Conservation (phyloP, 2,113 vertebrate species). For the Rhipidura dahli region DNA sequence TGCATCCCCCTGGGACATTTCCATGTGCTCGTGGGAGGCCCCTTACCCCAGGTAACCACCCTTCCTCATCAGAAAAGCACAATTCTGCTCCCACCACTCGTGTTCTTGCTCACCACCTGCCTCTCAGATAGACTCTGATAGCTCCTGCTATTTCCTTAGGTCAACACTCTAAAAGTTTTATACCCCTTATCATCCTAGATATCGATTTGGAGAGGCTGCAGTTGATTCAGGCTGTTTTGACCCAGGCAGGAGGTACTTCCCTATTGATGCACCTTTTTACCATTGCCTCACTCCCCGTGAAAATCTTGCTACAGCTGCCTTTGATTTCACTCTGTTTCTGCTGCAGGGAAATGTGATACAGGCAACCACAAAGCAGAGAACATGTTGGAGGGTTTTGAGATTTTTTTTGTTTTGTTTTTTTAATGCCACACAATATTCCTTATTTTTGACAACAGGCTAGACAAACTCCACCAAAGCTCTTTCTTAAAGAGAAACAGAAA, state of each 20-base stretch:
- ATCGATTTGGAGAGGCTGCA: not conserved
- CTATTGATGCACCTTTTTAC: not conserved
- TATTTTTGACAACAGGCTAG: not conserved
- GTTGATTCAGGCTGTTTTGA: not conserved
- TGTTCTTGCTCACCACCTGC: not conserved
- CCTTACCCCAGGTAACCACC: not conserved
- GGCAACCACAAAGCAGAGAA: not conserved
- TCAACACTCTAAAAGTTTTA: not conserved
- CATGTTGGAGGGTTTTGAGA: not conserved
- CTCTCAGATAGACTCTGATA: not conserved
- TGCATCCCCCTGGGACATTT: not conserved
- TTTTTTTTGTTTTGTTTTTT: not conserved
- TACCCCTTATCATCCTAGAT: not conserved
- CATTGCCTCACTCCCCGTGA: not conserved
- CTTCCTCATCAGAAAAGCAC: not conserved
- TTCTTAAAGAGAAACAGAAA: not conserved
- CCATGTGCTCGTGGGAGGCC: accelerated
- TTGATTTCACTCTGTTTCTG: not conserved
- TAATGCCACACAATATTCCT: not conserved
- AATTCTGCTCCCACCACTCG: accelerated
- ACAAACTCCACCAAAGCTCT: not conserved
- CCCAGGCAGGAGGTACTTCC: not conserved
- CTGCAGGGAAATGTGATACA: not conserved
- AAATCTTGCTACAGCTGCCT: not conserved
- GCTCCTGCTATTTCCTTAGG: not conserved